These are phyloP conservation scores for Toxotes lorentzi DNA, from an alignment of 2,797 vertebrate genomes.

Conservation along the genomic window DNA sequence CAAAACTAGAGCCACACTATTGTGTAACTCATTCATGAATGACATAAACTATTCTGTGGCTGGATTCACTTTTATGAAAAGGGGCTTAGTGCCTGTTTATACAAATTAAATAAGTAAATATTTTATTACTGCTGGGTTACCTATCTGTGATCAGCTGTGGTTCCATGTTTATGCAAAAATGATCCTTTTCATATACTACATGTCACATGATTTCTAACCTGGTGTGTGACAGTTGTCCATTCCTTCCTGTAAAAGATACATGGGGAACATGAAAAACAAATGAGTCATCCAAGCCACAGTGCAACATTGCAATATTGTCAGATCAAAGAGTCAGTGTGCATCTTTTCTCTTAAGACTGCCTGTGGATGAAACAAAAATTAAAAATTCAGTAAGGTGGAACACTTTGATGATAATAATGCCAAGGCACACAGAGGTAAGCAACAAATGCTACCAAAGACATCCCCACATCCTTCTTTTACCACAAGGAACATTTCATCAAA, in stretches of 20 bases:
- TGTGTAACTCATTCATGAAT: no score
- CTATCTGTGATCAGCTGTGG: neutral
- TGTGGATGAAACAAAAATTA: neutral
- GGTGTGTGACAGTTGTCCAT: neutral
- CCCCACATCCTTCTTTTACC: neutral
- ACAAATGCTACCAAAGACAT: neutral
- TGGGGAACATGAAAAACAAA: neutral
- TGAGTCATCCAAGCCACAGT: neutral
- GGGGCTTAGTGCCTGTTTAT: neutral
- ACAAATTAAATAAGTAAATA: neutral
- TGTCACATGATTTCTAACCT: neutral
- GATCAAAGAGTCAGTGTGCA: no score
- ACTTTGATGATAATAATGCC: slow-evolving; percentile 2
- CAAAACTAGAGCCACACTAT: no score
- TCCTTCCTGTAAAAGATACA: neutral
- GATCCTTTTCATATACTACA: neutral
- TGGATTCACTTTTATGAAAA: neutral
- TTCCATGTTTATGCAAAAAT: neutral
- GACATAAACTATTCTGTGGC: no score
- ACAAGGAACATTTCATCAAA: slow-evolving; percentile 7
- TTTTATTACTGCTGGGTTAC: neutral
- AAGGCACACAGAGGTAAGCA: neutral
- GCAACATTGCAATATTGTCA: neutral
- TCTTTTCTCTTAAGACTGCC: neutral
- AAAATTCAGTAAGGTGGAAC: neutral